Base-by-base conservation (phyloP, 2,113 vertebrate species). In the Gavia stellata region DNA sequence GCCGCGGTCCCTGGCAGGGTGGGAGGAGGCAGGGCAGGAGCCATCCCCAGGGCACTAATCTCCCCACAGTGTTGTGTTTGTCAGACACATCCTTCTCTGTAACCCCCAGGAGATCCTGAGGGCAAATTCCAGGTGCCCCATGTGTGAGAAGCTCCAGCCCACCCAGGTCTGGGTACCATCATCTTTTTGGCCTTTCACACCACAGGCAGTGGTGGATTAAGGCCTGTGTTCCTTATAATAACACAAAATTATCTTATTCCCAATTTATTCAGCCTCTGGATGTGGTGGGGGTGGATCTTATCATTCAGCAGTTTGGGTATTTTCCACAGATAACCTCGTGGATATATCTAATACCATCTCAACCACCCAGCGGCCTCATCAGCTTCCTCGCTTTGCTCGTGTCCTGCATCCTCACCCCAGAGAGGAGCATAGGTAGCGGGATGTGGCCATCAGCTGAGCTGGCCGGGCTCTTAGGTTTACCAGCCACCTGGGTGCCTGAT, bases 51-150 rank as follows among this genome's bases (percentile, higher is more conserved):
- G 19, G 28, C 58, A 55, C 17, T 3, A 7, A 20, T 53, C 25
- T 81, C 44, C 78, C 13, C 4, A 0, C 0, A 0, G 23, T 17
- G 25, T 9, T 7, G 21, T 49, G 42, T 74, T 34, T 87, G 67
- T 70, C 34, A 63, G 67, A 44, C 26, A n/a, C 44, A 59, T 47
- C 23, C 44, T 45, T 59, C 33, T 49, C 62, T 50, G 18, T 40
- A 40, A 77, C 25, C 6, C 15, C 38, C 23, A 10, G 40, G 34
- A 77, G 53, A 81, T 34, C 21, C 49, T 28, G 42, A 83, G n/a
- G 45, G 33, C 36, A 93, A 90, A 74, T 10, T 44, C 33, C 3
- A 2, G 6, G 12, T 84, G 23, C 5, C 17, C 6, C 1, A 1
- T 12, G 19, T 28, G 52, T 6, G 6, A 16, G 23, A 40, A 53